phyloP scores from a whole-genome alignment of 2,888 invertebrate genomes.

The Cerastis rubricosa region DNA sequence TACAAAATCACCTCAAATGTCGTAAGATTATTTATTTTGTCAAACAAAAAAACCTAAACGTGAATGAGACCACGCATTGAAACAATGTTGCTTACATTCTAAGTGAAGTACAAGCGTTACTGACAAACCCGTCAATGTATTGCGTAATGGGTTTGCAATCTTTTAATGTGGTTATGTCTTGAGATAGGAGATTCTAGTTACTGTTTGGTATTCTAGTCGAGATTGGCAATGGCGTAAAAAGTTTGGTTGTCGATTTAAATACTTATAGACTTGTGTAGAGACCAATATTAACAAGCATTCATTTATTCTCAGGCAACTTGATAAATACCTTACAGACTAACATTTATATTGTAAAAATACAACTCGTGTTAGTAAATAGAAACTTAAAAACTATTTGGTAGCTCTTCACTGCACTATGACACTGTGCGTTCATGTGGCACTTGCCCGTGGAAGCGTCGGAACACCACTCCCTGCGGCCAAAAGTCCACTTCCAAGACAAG shows the following conservation, averaged over 20 bases:
- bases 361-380: no score
- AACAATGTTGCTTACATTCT: constrained; percentile 44
- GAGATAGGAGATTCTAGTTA: constrained; percentile 14
- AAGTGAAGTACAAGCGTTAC: constrained; percentile 1
- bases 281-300: no score
- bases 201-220: constrained; percentile 16
- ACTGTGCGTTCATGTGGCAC: no score
- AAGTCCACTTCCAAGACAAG: no score
- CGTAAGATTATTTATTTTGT: constrained; percentile 1
- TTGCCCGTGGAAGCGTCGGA: no score
- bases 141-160: constrained; percentile 38
- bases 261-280: no score
- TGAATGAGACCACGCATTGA: constrained; percentile 29
- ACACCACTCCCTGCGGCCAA: no score
- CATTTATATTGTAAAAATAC: no score
- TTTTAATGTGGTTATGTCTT: constrained; percentile 22
- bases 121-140: constrained; percentile 38
- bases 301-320: no score
- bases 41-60: not conserved
- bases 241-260: not conserved
- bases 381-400: no score
- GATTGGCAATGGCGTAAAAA: not conserved
- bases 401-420: no score
- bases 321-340: no score
- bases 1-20: not conserved